phyloP scores from a whole-genome alignment of 2,797 vertebrate genomes.

The Pogonophryne albipinna region DNA sequence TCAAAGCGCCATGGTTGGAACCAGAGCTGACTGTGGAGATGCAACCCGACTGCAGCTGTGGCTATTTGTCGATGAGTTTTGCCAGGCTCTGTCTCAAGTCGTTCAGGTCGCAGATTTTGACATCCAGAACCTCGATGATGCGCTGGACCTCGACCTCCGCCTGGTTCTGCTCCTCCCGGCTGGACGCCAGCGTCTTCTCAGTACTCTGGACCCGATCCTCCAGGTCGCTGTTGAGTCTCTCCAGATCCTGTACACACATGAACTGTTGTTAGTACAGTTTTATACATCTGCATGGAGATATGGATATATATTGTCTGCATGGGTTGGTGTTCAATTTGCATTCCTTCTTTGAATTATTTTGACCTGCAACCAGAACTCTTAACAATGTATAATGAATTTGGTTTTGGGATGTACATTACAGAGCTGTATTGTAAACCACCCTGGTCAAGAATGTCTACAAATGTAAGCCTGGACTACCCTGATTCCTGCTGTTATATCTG shows the following conservation, averaged over 20 bases:
- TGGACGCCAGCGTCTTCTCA: slow-evolving; percentile 87
- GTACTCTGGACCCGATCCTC: slow-evolving; percentile 86
- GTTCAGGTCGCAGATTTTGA: slow-evolving; percentile 92
- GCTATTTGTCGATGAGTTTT: slow-evolving; percentile 89
- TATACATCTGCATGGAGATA: background rate
- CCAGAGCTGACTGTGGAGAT: slow-evolving; percentile 61
- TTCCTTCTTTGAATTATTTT: background rate
- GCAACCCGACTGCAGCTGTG: slow-evolving; percentile 45
- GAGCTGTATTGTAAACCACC: background rate
- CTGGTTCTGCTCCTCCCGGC: slow-evolving; percentile 82
- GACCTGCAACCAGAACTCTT: background rate
- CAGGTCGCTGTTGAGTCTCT: slow-evolving; percentile 88
- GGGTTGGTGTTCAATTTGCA: background rate
- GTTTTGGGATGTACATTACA: background rate
- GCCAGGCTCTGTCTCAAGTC: slow-evolving; percentile 91
- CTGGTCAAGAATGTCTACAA: no score
- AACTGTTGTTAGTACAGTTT: background rate
- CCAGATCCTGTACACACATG: slow-evolving; percentile 82
- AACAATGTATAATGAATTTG: background rate
- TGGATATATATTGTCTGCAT: background rate
- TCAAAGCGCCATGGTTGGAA: slow-evolving; percentile 29
- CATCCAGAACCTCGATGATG: slow-evolving; percentile 89
- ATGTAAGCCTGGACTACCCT: no score
- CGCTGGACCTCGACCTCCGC: slow-evolving; percentile 86
- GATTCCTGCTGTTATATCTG: no score